A percentile compares a stretch with the other conserved stretches of the same genome.
These are phyloP conservation scores for Isoperla grammatica DNA, from an alignment of 2,888 invertebrate species.

Conservation along the genomic window DNA sequence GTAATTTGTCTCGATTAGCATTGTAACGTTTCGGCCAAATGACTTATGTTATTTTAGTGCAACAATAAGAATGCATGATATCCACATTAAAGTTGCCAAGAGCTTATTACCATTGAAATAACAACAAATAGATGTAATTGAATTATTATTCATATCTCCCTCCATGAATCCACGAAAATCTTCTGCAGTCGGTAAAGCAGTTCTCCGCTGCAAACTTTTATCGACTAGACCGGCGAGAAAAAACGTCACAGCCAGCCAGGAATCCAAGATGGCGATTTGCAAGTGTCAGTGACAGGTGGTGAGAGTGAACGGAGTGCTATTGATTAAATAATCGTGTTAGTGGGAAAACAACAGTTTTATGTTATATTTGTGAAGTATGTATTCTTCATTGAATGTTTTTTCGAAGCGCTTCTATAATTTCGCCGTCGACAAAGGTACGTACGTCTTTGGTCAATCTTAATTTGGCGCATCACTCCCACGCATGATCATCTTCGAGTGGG, in stretches of 20 bases:
- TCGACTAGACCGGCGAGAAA: too few relatives aligned
- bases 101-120: too few relatives aligned
- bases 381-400: background rate
- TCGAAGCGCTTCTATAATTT: background rate
- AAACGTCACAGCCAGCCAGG: too few relatives aligned
- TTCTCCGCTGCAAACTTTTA: too few relatives aligned
- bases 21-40: too few relatives aligned
- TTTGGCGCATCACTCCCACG: background rate
- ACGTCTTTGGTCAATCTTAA: too few relatives aligned
- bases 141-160: background rate
- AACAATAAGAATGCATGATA: too few relatives aligned
- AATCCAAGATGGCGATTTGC: too few relatives aligned
- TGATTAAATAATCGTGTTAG: background rate
- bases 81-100: too few relatives aligned
- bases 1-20: too few relatives aligned
- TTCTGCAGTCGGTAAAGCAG: too few relatives aligned
- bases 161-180: background rate
- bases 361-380: constrained; percentile 3
- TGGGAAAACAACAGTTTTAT: constrained; percentile 1
- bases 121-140: background rate
- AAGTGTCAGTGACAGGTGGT: background rate
- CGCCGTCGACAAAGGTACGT: background rate
- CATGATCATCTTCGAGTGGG: constrained; percentile 1
- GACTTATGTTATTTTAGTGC: too few relatives aligned
- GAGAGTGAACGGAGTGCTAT: background rate